These are phyloP conservation scores for Cantharis rustica DNA, from an alignment of 2,888 invertebrate genomes.

Conservation along the genomic window DNA sequence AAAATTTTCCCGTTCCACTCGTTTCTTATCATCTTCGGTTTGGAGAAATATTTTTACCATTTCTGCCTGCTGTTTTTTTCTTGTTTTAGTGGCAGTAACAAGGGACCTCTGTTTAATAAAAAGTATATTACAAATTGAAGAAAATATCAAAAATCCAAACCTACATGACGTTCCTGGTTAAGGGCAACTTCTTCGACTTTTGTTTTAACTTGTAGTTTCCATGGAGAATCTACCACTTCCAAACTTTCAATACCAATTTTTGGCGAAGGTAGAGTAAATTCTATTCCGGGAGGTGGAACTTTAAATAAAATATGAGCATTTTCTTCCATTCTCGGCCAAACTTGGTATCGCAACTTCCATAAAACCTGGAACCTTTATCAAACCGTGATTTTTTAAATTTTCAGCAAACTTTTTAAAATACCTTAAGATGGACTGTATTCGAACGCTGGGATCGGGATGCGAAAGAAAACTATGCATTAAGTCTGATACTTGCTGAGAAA, in stretches of 20 bases:
- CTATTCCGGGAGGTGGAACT: slow-evolving; percentile 98
- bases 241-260: slow-evolving; percentile 96
- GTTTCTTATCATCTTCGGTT: slow-evolving; percentile 93
- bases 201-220: slow-evolving; percentile 97
- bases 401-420: slow-evolving; percentile 40
- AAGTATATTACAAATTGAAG: not conserved
- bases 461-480: slow-evolving; percentile 89
- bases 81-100: slow-evolving; percentile 97
- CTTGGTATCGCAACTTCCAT: slow-evolving; percentile 97
- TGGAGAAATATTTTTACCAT: slow-evolving; percentile 93
- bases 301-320: slow-evolving; percentile 95
- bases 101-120: slow-evolving; percentile 79
- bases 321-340: slow-evolving; percentile 99
- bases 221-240: slow-evolving; percentile 97
- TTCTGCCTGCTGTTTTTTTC: slow-evolving; percentile 99
- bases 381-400: not conserved
- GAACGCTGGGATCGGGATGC: slow-evolving; percentile 78
- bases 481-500: slow-evolving; percentile 86
- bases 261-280: slow-evolving; percentile 98
- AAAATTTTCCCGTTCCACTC: slow-evolving; percentile 94
- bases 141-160: not conserved
- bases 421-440: slow-evolving; percentile 83
- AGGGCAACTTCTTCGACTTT: slow-evolving; percentile 99
- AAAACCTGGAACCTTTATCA: slow-evolving; percentile 80
- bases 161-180: slow-evolving; percentile 94